These are phyloP conservation scores for Pristionchus japonicus DNA, from an alignment of 2,888 invertebrate genomes.

Conservation along the genomic window DNA sequence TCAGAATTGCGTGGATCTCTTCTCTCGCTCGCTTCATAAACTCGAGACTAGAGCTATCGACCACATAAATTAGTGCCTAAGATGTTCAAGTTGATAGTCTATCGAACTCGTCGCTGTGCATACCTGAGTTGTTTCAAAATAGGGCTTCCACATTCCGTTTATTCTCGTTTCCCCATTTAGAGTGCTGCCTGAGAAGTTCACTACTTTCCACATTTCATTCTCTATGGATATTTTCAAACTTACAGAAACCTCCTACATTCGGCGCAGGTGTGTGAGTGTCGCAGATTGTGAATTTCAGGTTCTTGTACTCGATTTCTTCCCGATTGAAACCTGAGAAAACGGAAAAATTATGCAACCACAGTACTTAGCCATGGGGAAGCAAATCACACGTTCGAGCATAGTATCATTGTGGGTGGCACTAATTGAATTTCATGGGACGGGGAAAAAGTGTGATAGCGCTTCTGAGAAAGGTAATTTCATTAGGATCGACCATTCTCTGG, in stretches of 20 bases:
- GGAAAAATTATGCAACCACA: too few relatives aligned
- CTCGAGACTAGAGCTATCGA: not conserved
- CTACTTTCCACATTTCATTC: not conserved
- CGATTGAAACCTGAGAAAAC: slow-evolving; percentile 34
- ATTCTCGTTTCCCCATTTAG: not conserved
- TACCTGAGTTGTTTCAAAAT: not conserved
- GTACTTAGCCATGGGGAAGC: too few relatives aligned
- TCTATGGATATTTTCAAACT: not conserved
- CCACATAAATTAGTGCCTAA: not conserved
- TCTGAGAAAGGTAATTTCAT: too few relatives aligned
- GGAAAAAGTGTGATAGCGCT: too few relatives aligned
- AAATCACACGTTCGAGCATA: too few relatives aligned
- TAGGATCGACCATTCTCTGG: too few relatives aligned
- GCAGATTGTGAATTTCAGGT: slow-evolving; percentile 29
- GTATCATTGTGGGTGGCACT: too few relatives aligned
- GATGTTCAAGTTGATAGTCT: not conserved
- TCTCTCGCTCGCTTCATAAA: not conserved
- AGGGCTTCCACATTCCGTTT: not conserved
- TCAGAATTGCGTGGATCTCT: not conserved
- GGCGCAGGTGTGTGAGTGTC: slow-evolving; percentile 19
- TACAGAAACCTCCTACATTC: not conserved
- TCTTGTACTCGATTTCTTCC: not conserved
- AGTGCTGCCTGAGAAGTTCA: too few relatives aligned
- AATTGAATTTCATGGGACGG: not conserved
- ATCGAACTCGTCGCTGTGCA: not conserved